Evolutionary conservation across 2,888 invertebrate species (phyloP).

Genomic region (Ptycholaimellus sp.): DNA sequence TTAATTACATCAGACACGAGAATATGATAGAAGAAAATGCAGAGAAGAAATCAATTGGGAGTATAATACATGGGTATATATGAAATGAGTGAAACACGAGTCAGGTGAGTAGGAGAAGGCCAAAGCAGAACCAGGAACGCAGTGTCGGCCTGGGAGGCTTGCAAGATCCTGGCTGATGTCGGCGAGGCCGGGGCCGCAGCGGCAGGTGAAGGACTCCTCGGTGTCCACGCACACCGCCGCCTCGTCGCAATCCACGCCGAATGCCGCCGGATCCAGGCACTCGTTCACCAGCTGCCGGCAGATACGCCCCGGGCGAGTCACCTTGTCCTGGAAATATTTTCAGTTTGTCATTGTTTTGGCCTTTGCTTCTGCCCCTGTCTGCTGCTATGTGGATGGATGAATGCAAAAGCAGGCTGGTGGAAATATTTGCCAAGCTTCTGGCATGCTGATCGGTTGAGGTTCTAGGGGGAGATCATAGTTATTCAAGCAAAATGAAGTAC

Average conservation of each 20-base stretch:
- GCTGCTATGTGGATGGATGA: too few relatives aligned
- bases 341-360: too few relatives aligned
- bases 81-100: background rate
- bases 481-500: too few relatives aligned
- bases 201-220: conserved; percentile 17
- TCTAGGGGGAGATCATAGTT: too few relatives aligned
- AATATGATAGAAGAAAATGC: too few relatives aligned
- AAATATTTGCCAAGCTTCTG: too few relatives aligned
- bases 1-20: background rate
- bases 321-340: too few relatives aligned
- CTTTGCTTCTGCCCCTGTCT: too few relatives aligned
- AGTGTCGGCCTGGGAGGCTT: conserved; percentile 16
- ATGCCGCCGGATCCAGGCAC: conserved; percentile 11
- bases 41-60: too few relatives aligned
- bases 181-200: conserved; percentile 17
- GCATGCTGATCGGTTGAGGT: too few relatives aligned
- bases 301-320: conserved; percentile 15
- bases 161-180: conserved; percentile 15
- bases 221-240: conserved; percentile 19
- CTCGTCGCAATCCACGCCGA: conserved; percentile 18
- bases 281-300: conserved; percentile 18
- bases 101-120: background rate
- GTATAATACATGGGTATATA: too few relatives aligned
- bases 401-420: too few relatives aligned
- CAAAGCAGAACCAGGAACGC: background rate